phyloP scores from a whole-genome alignment of 2,888 invertebrate genomes.

The Leucania comma region DNA sequence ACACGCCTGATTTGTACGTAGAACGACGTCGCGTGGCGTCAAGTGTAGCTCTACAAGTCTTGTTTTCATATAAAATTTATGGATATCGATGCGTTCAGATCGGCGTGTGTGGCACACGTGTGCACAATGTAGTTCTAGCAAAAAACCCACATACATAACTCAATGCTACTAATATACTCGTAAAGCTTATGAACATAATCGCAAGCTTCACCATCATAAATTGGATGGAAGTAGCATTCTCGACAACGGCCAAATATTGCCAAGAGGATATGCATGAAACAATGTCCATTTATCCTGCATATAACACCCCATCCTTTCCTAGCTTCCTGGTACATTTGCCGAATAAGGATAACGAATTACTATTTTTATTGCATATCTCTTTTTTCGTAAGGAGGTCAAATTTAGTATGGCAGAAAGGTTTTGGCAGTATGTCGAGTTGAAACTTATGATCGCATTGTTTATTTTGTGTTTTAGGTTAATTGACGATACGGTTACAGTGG shows the following conservation, averaged over 20 bases:
- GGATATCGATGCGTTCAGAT: no score
- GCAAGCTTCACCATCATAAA: conserved; percentile 50
- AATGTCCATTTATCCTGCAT: conserved; percentile 33
- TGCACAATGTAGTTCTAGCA: no score
- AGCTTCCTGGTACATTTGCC: conserved; percentile 36
- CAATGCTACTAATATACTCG: conserved; percentile 1
- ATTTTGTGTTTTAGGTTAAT: background rate
- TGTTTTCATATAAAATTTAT: no score
- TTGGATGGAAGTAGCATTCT: conserved; percentile 22
- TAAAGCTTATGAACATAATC: conserved; percentile 54
- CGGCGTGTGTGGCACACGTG: no score
- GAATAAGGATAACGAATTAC: conserved; percentile 41
- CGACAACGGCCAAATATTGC: conserved; percentile 32
- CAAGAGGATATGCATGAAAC: conserved; percentile 48
- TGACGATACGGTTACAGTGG: no score
- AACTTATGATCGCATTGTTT: background rate
- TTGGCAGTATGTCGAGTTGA: conserved; percentile 12
- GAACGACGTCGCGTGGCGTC: no score
- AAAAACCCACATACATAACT: background rate
- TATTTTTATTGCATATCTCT: conserved; percentile 17
- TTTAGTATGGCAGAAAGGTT: conserved; percentile 3
- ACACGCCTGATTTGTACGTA: no score
- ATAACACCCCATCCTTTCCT: conserved; percentile 36
- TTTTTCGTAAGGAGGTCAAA: conserved; percentile 15
- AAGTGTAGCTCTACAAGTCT: no score